Base-by-base conservation (phyloP, 2,797 vertebrate genomes). In the Etheostoma nigrum region DNA sequence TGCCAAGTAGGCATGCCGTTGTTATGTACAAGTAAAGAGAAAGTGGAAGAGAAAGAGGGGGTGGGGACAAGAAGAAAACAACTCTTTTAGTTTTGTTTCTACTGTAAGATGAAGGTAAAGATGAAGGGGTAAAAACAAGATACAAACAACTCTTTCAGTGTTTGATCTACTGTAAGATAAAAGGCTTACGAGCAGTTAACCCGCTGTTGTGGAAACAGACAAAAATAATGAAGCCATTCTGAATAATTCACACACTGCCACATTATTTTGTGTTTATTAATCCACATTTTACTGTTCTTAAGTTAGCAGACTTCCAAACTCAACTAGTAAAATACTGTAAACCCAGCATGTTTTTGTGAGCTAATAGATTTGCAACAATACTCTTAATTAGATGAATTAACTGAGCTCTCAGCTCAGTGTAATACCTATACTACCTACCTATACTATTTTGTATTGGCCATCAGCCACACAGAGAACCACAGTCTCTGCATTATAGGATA, bases 201-300 rank as follows among this genome's bases (percentile, higher is more conserved):
- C 83, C 77, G 63, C 81, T 77, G 71, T 27, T 60, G 69, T 48
- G 30, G 72, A 82, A 85, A 75, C 61, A 86, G 73, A 86, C 70
- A 80, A 73, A 81, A 80, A 63, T 81, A 86, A 88, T 72, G 72
- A 92, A 84, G 71, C 62, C 15, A 3, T 58, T 61, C 6, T 90
- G 74, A 92, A 89, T 89, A 81, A 90, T 88, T 89, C 60, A 88
- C 74, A 55, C 66, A 14, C 62, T 21, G 71, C 76, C 72, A 70
- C 78, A 61, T 86, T 86, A 76, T 78, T 76, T 84, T 70, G 67
- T 83, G 59, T 69, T 81, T 63, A 85, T 82, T 79, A 67, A 83
- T 88, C 82, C 78, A 81, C 78, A 84, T 84, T 83, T 84, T 74
- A 53, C 53, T 78, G 30, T 81, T 84, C 74, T 74, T 83, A 85